Evolutionary conservation across 2,888 invertebrate genomes (phyloP).

Genomic region (Platycheirus albimanus): DNA sequence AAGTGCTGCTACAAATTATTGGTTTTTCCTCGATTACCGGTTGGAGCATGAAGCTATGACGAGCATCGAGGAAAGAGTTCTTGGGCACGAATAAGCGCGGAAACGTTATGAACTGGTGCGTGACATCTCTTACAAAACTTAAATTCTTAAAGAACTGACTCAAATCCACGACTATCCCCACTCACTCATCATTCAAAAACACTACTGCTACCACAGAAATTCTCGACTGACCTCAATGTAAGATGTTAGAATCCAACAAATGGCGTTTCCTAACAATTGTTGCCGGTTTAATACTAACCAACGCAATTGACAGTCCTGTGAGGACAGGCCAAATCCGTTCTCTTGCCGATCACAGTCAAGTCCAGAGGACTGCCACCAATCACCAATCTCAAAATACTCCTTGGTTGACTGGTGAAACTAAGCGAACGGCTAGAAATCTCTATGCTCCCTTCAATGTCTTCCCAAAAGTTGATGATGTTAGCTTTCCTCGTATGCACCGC

Average conservation of each 20-base stretch:
- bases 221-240: constrained; percentile 79
- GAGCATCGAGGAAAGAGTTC: constrained; percentile 42
- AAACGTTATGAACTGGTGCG: constrained; percentile 46
- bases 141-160: constrained; percentile 28
- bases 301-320: constrained; percentile 77
- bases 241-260: constrained; percentile 82
- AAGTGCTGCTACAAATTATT: constrained; percentile 24
- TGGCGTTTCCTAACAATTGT: constrained; percentile 79
- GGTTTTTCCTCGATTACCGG: constrained; percentile 33
- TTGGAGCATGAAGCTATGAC: constrained; percentile 53
- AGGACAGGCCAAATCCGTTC: constrained; percentile 48
- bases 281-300: constrained; percentile 78
- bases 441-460: constrained; percentile 81
- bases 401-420: constrained; percentile 33
- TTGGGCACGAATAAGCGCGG: constrained; percentile 27
- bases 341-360: constrained; percentile 50
- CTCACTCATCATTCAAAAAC: too few relatives aligned
- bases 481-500: constrained; percentile 79
- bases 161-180: constrained; percentile 2
- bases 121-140: constrained; percentile 22
- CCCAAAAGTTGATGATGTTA: constrained; percentile 80
- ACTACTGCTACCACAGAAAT: constrained; percentile 6
- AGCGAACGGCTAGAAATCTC: constrained; percentile 80
- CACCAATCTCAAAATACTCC: constrained; percentile 28
- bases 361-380: constrained; percentile 19